These are phyloP conservation scores for Gymnobelideus leadbeateri DNA, from an alignment of 2,113 vertebrate genomes.

Conservation along the genomic window DNA sequence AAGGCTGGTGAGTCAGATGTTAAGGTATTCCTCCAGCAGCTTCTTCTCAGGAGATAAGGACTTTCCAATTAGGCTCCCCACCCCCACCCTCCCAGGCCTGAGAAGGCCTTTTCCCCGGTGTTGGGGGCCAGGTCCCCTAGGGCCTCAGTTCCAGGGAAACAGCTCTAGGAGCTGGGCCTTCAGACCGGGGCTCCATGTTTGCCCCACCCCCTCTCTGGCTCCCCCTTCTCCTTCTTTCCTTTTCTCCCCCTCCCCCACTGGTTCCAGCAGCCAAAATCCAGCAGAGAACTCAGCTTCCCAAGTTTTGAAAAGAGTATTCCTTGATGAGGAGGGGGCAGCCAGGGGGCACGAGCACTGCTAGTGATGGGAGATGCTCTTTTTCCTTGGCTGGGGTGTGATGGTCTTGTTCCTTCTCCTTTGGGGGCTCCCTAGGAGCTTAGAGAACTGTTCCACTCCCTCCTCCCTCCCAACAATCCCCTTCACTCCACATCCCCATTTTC, in stretches of 20 bases:
- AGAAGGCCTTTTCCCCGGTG: constrained; percentile 35
- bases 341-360: constrained; percentile 81
- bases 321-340: constrained; percentile 83
- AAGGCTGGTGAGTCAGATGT: constrained; percentile 68
- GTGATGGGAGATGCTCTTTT: constrained; percentile 58
- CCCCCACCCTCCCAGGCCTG: constrained; percentile 37
- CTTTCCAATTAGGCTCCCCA: constrained; percentile 61
- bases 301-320: constrained; percentile 54
- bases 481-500: background rate
- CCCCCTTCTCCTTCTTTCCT: background rate
- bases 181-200: background rate
- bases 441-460: rapidly evolving
- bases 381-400: constrained; percentile 15
- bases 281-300: constrained; percentile 80
- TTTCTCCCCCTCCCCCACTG: constrained; percentile 77
- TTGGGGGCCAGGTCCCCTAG: constrained; percentile 31
- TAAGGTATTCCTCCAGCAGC: constrained; percentile 77
- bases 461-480: background rate
- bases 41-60: constrained; percentile 73
- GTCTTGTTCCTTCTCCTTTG: background rate
- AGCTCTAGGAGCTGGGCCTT: background rate
- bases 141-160: constrained; percentile 1
- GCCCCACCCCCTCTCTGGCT: background rate
- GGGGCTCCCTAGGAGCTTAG: constrained; percentile 19
- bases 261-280: constrained; percentile 81